A percentile compares a stretch with the other conserved stretches of the same genome.
Evolutionary conservation across 64 coral and sea anemone genomes (phyloP).

Genomic region (Pocillopora damicornis): DNA sequence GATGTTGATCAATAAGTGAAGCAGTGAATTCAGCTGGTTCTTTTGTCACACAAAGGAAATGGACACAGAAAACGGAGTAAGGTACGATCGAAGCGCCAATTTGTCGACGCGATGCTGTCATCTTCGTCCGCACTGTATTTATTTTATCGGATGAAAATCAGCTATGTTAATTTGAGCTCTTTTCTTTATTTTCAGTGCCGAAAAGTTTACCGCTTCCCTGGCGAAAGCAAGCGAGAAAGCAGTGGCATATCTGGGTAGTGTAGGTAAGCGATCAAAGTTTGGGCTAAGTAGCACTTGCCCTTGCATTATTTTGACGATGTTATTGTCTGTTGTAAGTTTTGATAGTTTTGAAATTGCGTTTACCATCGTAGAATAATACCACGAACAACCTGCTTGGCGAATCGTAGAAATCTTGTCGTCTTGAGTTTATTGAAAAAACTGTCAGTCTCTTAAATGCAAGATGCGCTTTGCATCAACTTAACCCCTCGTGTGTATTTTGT

Average conservation of each 20-base stretch:
- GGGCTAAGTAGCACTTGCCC: not conserved
- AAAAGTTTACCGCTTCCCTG: not conserved
- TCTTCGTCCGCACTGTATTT: not conserved
- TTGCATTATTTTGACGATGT: not conserved
- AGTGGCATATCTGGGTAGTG: constrained; percentile 3
- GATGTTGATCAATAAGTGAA: not conserved
- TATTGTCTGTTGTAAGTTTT: not conserved
- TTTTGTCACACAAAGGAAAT: not conserved
- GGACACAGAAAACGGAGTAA: constrained; percentile 13
- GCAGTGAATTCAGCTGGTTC: not conserved
- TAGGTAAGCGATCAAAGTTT: constrained; percentile 15
- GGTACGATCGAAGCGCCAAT: not conserved
- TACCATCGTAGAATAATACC: not conserved
- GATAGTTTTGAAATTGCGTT: not conserved
- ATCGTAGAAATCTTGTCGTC: not conserved
- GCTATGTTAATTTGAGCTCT: not conserved
- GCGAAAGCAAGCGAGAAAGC: constrained; percentile 21
- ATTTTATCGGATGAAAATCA: not conserved
- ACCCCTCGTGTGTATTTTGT: no score
- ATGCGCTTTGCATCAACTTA: no score
- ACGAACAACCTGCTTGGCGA: not conserved
- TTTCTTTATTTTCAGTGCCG: constrained; percentile 18
- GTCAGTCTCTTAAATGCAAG: no score
- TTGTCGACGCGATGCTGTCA: not conserved
- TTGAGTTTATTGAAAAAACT: not conserved